Conservation (phyloP, 2,888 invertebrate genomes). For the Pristionchus maxplancki region DNA sequence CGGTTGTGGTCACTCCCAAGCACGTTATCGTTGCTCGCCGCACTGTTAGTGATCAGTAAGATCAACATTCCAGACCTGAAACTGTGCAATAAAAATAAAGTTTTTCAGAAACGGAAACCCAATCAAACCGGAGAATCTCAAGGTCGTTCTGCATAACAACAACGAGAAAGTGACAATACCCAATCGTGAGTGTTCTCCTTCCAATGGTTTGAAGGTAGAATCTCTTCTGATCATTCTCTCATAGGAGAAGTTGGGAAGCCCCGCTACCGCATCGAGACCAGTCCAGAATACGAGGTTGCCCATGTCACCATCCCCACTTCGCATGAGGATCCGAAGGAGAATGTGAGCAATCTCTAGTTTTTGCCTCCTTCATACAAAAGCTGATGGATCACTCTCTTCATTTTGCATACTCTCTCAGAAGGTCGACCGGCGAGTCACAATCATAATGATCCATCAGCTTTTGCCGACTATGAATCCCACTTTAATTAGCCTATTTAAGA, state of each 20-base stretch:
- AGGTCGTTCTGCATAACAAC: neutral
- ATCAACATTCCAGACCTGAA: neutral
- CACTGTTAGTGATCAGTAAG: neutral
- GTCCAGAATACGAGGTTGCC: neutral
- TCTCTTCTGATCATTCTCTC: neutral
- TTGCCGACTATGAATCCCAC: no score
- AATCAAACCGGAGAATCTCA: neutral
- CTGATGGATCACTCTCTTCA: no score
- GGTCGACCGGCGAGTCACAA: no score
- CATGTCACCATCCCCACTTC: slow-evolving; percentile 2
- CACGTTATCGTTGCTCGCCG: neutral
- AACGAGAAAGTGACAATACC: neutral
- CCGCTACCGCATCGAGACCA: neutral
- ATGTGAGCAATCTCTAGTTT: no score
- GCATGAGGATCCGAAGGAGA: neutral
- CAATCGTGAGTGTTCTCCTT: neutral
- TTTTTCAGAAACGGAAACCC: neutral
- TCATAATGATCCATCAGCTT: no score
- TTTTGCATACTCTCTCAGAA: no score
- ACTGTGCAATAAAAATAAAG: no score
- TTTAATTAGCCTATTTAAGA: neutral
- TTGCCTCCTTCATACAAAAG: no score
- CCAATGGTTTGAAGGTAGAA: neutral
- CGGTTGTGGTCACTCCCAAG: neutral
- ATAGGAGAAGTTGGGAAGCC: neutral